Evolutionary conservation across 2,888 invertebrate species (phyloP), one percentile per base, ranked within the genome.

Genomic region (Bugulina stolonifera): DNA sequence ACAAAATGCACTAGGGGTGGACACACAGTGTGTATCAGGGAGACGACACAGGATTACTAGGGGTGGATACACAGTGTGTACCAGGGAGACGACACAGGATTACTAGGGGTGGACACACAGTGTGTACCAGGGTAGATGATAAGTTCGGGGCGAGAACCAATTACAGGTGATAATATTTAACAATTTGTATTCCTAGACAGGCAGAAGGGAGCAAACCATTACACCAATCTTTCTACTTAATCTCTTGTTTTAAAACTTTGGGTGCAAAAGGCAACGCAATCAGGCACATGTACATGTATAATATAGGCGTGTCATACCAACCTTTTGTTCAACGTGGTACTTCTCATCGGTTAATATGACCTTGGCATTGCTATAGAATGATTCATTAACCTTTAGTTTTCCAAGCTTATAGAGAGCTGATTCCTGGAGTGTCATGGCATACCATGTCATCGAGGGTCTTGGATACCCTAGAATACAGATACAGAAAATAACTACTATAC

Each of bases 321-420:
- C 69, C 69, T 70, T 70, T 23, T 70, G 70, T 25, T 70, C 70
- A 2, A 70, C 29, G 2, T 70, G 22, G 52, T 70, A 70, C 52
- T 70, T 70, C 29, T 10, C 23, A 23, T 70, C 70, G 10, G n/a
- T 54, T 5, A 5, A 27, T 2, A 70, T 23, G 10, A 25, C 52
- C n/a, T 5, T 70, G 32, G 43, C 52, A 27, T 29, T n/a, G 10
- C 29, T 14, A 29, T 25, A 70, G 70, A 70, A 70, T 3, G 35
- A 3, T 10, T 35, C 25, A 25, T 43, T 25, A 22, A 70, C 1
- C 52, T 43, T 29, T 3, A 54, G 32, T 2, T 35, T 32, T 23
- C 70, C 54, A 2, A 14, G 10, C 2, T 22, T 32, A 54, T 23
- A 70, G 3, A 3, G 10, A 3, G 18, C 10, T 3, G 52, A 3